Conservation (phyloP, 2,113 vertebrate species). For the Entomyzon cyanotis region DNA sequence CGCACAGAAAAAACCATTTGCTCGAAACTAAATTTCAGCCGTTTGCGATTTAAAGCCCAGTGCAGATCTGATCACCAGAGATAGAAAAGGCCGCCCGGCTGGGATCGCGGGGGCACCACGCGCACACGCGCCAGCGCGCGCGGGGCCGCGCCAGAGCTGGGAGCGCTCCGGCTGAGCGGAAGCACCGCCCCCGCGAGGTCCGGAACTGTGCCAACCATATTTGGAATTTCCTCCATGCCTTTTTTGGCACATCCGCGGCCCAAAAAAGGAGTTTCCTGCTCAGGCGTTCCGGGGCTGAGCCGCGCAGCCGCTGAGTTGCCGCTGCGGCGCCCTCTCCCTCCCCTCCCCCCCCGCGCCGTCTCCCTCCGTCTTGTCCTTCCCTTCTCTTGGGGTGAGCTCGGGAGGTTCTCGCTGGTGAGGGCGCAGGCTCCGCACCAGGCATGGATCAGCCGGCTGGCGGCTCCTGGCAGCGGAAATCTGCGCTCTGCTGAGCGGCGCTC, state of each 20-base stretch:
- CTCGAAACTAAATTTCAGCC: not conserved
- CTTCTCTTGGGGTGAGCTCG: not conserved
- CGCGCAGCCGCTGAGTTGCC: not conserved
- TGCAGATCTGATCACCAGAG: accelerated
- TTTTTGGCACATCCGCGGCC: not conserved
- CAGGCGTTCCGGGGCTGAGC: not conserved
- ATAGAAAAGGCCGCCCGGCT: not conserved
- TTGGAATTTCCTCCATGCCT: not conserved
- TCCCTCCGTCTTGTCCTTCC: no score
- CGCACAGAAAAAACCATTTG: not conserved
- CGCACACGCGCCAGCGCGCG: not conserved
- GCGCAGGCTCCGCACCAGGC: accelerated
- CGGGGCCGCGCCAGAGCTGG: not conserved
- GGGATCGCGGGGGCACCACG: no score
- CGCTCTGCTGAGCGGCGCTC: no score
- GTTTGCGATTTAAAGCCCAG: not conserved
- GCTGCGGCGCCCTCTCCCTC: not conserved
- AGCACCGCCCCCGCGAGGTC: not conserved
- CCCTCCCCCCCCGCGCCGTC: no score
- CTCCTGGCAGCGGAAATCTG: accelerated
- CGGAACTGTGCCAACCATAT: not conserved
- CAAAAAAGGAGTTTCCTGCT: slow-evolving; percentile 36
- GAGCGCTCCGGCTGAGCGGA: not conserved
- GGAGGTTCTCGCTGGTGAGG: no score
- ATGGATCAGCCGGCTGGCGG: no score